Percentiles rank a stretch among this genome's conserved stretches.
These are phyloP conservation scores for Palythoa caribaeorum DNA, from an alignment of 92 coral and sea anemone species.

Conservation along the genomic window DNA sequence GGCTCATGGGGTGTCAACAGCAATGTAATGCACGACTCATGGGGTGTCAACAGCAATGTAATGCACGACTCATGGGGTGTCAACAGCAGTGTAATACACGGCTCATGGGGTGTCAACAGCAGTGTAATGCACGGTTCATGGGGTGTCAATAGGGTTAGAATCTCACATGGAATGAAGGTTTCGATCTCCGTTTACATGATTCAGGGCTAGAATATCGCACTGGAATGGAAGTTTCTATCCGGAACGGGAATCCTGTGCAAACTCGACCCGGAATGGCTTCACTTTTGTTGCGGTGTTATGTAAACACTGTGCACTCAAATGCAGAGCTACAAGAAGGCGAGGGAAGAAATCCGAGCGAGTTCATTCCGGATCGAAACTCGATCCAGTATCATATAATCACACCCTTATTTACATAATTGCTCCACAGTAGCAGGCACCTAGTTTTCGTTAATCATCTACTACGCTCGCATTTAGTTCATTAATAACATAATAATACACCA, in stretches of 20 bases:
- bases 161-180: background rate
- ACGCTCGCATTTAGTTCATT: too few species aligned
- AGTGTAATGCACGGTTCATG: too few species aligned
- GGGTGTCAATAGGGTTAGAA: too few species aligned
- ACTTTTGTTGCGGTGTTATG: background rate
- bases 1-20: too few species aligned
- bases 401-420: background rate
- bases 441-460: too few species aligned
- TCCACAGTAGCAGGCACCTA: too few species aligned
- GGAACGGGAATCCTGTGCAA: background rate
- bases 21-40: too few species aligned
- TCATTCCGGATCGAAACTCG: background rate
- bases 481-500: too few species aligned
- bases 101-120: too few species aligned
- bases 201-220: background rate
- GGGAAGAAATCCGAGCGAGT: background rate
- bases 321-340: background rate
- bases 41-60: too few species aligned
- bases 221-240: background rate
- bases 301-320: conserved; percentile 3
- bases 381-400: background rate
- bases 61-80: too few species aligned
- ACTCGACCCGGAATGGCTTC: conserved; percentile 2
- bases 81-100: too few species aligned
- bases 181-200: background rate